Conservation (phyloP, 2,888 invertebrate species). For the Eupithecia subumbrata region DNA sequence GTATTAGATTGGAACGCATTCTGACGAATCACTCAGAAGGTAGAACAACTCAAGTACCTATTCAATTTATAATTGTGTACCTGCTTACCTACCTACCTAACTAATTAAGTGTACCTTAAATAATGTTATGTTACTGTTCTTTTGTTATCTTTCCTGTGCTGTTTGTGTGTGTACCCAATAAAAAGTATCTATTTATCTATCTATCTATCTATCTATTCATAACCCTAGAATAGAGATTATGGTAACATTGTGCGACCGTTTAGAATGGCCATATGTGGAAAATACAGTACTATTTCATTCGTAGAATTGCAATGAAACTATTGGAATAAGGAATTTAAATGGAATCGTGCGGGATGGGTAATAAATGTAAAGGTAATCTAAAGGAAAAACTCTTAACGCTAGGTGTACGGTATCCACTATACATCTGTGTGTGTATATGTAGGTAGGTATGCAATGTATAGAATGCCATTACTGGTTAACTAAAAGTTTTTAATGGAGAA, state of each 20-base stretch:
- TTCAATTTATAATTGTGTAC: too few species aligned
- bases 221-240: not conserved
- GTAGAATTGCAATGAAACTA: constrained; percentile 19
- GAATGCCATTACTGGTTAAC: not conserved
- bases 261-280: not conserved
- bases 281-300: constrained; percentile 1
- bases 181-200: too few species aligned
- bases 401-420: constrained; percentile 9
- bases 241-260: not conserved
- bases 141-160: too few species aligned
- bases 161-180: too few species aligned
- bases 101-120: too few species aligned
- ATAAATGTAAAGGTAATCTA: constrained; percentile 18
- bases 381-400: constrained; percentile 16
- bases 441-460: not conserved
- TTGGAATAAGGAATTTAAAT: constrained; percentile 30
- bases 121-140: too few species aligned
- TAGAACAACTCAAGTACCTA: not conserved
- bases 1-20: not conserved
- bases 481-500: not conserved
- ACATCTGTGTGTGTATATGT: too few species aligned
- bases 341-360: constrained; percentile 22
- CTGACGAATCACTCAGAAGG: not conserved
- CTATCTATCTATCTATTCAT: too few species aligned
- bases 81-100: too few species aligned